Evolutionary conservation across 2,888 invertebrate genomes (phyloP).

Genomic region (Lapara coniferarum): DNA sequence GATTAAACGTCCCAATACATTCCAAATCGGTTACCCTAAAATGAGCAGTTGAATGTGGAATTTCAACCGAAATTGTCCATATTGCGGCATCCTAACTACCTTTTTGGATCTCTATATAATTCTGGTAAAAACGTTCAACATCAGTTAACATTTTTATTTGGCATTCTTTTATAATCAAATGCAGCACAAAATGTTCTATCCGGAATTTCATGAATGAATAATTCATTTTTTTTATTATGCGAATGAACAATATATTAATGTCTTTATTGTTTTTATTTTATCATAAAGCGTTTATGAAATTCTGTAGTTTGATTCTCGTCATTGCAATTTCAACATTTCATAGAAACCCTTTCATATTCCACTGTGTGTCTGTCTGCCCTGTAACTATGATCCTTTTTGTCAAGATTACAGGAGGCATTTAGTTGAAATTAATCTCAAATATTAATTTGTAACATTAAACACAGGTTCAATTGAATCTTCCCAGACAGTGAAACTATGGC

Average conservation of each 20-base stretch:
- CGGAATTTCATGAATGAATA: constrained; percentile 12
- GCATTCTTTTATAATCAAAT: constrained; percentile 40
- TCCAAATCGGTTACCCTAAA: constrained; percentile 6
- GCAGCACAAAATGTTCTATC: constrained; percentile 31
- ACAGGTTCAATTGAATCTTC: too few species aligned
- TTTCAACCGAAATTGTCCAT: constrained; percentile 37
- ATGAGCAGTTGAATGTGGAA: constrained; percentile 12
- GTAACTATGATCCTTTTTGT: too few species aligned
- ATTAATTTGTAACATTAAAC: too few species aligned
- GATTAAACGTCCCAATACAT: constrained; percentile 1
- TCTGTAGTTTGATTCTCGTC: too few species aligned
- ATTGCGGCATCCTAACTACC: constrained; percentile 40
- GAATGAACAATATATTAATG: background rate
- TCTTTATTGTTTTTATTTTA: too few species aligned
- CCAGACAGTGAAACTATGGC: too few species aligned
- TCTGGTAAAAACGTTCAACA: constrained; percentile 48
- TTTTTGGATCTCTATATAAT: constrained; percentile 44
- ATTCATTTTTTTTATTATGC: constrained; percentile 8
- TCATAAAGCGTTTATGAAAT: too few species aligned
- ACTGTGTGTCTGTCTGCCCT: too few species aligned
- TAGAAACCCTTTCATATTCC: too few species aligned
- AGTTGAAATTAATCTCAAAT: too few species aligned
- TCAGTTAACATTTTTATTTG: constrained; percentile 59
- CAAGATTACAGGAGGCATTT: too few species aligned
- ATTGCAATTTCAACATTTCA: too few species aligned